Evolutionary conservation across 2,888 invertebrate genomes (phyloP), one percentile per base, ranked within the genome.

Genomic region (Mythimna ferrago): DNA sequence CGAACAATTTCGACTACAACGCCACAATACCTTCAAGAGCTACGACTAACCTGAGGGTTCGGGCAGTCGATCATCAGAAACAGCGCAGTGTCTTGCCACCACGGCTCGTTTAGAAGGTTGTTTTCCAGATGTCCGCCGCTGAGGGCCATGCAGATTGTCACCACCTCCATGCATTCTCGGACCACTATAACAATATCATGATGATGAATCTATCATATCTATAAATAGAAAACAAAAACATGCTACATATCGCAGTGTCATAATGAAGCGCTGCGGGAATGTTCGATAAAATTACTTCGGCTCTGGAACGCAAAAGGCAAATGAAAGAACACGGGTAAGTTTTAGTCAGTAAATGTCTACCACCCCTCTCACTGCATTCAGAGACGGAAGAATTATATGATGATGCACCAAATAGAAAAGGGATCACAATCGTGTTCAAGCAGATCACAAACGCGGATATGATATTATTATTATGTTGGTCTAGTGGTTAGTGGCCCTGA

Each of bases 151-250:
- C 98, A 98, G 83, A 99, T 97, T 66, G 99, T 98, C 79, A 99
- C 96, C 78, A 99, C 98, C 95, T 99, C 99, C 92, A 99, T 96
- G 64, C 99, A 98, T 95, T 99, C 99, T 87, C 98, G 98, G 88
- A 99, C 99, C 89, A 99, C 98, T 95, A 94, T 65, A 90, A 96
- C 11, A 64, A 65, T 2, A 44, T 58, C 14, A 58, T 21, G 16
- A 72, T 6, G 10, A 35, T 35, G 1, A 58, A 56, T 19, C 56
- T 44, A 44, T 2, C 5, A 26, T 26, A 26, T 26, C 0, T 11
- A 16, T 9, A 38, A 32, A 1, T 63, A 26, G 7, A 57, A 6
- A 35, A 38, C 26, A 19, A 0, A n/a, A 14, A 26, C 11, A 14
- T 6, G 38, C n/a, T 53, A n/a, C n/a, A n/a, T n/a, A 53, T 53